Evolutionary conservation across 1,140 invertebrate species (phyloP).

Genomic region (Gerris buenoi): DNA sequence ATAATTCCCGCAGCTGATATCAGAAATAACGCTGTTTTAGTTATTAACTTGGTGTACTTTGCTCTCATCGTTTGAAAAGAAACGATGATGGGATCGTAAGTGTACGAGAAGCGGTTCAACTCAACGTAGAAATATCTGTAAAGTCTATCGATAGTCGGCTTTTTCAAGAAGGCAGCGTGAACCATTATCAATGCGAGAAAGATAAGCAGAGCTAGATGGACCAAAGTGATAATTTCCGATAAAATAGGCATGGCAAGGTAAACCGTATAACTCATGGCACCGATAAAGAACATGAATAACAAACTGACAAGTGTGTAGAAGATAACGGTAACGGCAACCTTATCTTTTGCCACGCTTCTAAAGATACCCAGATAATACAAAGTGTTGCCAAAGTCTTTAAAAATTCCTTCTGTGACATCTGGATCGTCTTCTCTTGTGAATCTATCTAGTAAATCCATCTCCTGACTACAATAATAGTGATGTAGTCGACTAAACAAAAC

Average conservation of each 20-base stretch:
- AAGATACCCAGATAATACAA: background rate
- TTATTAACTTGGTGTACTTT: background rate
- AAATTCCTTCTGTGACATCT: background rate
- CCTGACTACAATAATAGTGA: too few relatives aligned
- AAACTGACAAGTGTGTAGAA: background rate
- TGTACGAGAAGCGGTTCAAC: background rate
- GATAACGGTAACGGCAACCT: background rate
- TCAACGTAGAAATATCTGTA: background rate
- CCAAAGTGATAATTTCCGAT: background rate
- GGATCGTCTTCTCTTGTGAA: background rate
- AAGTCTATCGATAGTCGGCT: background rate
- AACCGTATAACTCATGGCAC: background rate
- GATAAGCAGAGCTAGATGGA: background rate
- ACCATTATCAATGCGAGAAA: background rate
- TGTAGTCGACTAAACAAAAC: too few relatives aligned
- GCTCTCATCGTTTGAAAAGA: background rate
- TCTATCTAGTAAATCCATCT: background rate
- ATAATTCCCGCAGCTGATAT: background rate
- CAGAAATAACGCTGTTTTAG: background rate
- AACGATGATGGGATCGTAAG: background rate
- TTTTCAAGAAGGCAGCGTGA: background rate
- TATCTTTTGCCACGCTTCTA: background rate
- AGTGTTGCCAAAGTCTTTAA: background rate
- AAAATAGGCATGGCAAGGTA: background rate
- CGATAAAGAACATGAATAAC: background rate